These are phyloP conservation scores for Empidonax alnorum DNA, from an alignment of 2,113 vertebrate genomes.

Conservation along the genomic window DNA sequence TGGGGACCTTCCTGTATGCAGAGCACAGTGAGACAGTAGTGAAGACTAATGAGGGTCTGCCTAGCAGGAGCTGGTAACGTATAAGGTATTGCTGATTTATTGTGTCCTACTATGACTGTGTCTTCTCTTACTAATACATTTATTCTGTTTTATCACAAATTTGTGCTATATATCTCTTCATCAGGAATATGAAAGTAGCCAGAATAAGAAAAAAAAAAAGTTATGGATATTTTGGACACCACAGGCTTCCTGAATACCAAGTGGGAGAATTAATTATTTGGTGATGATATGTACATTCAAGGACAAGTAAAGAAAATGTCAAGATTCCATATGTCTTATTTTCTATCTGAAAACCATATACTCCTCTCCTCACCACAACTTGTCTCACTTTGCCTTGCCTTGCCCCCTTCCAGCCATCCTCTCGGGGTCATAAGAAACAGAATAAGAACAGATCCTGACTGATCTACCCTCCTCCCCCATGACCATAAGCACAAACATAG, in stretches of 20 bases:
- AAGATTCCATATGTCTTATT: background rate
- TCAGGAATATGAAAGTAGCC: background rate
- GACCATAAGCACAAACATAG: background rate
- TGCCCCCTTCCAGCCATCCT: background rate
- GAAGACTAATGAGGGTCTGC: background rate
- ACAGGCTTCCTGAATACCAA: background rate
- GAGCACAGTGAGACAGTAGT: background rate
- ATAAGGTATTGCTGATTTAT: background rate
- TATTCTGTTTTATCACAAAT: background rate
- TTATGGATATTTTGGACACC: background rate
- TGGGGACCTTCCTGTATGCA: background rate
- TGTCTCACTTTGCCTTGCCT: background rate
- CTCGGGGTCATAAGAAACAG: background rate
- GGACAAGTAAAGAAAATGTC: background rate
- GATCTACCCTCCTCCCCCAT: background rate
- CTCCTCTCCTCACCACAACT: background rate
- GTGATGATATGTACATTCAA: background rate
- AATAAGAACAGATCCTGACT: background rate
- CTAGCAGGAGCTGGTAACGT: background rate
- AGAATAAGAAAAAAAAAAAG: background rate
- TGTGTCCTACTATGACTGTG: background rate
- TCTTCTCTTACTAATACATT: background rate
- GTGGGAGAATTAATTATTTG: background rate
- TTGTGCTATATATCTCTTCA: background rate
- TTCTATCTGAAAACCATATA: background rate